These are phyloP conservation scores for Eurytoma adleriae DNA, from an alignment of 2,888 invertebrate species.

Conservation along the genomic window DNA sequence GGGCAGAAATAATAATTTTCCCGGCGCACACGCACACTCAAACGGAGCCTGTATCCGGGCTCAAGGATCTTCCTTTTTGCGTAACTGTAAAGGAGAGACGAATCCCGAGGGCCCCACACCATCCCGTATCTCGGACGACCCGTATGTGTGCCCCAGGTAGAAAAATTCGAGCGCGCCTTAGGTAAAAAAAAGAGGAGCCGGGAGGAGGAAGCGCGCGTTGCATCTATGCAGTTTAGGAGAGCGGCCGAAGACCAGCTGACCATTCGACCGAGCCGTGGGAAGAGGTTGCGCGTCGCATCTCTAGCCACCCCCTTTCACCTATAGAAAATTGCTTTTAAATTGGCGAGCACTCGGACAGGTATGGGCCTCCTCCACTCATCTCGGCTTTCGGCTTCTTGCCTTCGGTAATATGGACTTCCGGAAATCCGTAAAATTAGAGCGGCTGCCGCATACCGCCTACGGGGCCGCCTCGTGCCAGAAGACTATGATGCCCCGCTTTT, in stretches of 20 bases:
- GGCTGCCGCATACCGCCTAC: slow-evolving; percentile 42
- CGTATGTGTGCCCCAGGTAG: slow-evolving; percentile 65
- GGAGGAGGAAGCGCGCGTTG: slow-evolving; percentile 7
- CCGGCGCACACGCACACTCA: not conserved
- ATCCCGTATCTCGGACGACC: slow-evolving; percentile 65
- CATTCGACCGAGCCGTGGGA: slow-evolving; percentile 71
- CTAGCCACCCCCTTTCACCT: slow-evolving; percentile 51
- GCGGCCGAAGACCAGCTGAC: slow-evolving; percentile 73
- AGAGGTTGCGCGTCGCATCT: slow-evolving; percentile 60
- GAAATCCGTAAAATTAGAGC: slow-evolving; percentile 65
- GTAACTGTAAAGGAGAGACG: slow-evolving; percentile 67
- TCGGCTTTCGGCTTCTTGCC: slow-evolving; percentile 9
- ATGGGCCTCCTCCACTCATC: slow-evolving; percentile 50
- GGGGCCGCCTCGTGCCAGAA: not conserved
- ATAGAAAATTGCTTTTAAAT: slow-evolving; percentile 74
- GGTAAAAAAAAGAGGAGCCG: slow-evolving; percentile 60
- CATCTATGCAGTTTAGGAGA: slow-evolving; percentile 50
- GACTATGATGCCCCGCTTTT: not conserved
- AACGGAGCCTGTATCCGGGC: slow-evolving; percentile 17
- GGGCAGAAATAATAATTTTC: slow-evolving; percentile 54
- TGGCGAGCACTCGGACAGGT: slow-evolving; percentile 62
- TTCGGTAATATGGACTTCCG: slow-evolving; percentile 58
- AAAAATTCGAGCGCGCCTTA: slow-evolving; percentile 62
- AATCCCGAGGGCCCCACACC: slow-evolving; percentile 58
- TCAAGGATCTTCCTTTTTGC: slow-evolving; percentile 60